A percentile compares a stretch with the other conserved stretches of the same genome.
Evolutionary conservation across 2,888 invertebrate species (phyloP).

Genomic region (Ametastegia equiseti): DNA sequence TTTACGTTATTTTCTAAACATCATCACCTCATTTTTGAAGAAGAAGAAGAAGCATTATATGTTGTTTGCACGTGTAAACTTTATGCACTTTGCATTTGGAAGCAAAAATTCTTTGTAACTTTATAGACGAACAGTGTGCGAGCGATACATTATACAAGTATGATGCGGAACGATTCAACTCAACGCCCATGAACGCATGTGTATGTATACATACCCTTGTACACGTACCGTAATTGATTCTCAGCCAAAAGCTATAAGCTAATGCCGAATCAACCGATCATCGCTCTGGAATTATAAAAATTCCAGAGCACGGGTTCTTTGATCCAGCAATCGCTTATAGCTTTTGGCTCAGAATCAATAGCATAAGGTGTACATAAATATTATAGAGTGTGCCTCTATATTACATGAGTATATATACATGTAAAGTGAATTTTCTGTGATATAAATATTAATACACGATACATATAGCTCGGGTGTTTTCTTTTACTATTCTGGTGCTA

Average conservation of each 20-base stretch:
- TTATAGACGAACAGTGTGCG: background rate
- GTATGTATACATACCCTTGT: constrained; percentile 21
- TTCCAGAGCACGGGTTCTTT: too few species aligned
- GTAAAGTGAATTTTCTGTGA: constrained; percentile 59
- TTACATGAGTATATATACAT: background rate
- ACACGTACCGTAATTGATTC: constrained; percentile 22
- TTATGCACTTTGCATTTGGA: background rate
- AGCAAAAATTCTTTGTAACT: background rate
- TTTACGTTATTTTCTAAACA: too few species aligned
- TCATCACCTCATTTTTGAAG: too few species aligned
- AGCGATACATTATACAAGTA: background rate
- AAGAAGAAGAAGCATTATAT: background rate
- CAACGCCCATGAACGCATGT: background rate
- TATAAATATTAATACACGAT: constrained; percentile 48
- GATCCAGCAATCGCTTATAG: too few species aligned
- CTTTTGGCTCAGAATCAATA: too few species aligned
- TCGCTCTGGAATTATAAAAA: too few species aligned
- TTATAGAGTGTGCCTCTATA: background rate
- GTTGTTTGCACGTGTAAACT: too few species aligned
- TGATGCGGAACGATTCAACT: background rate
- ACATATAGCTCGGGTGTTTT: too few species aligned
- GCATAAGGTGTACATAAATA: too few species aligned
- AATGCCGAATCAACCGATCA: too few species aligned
- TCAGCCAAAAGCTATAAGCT: too few species aligned
- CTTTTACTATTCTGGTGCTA: too few species aligned